Evolutionary conservation across 2,888 invertebrate species (phyloP).

Genomic region (Nematopogon swammerdamellus): DNA sequence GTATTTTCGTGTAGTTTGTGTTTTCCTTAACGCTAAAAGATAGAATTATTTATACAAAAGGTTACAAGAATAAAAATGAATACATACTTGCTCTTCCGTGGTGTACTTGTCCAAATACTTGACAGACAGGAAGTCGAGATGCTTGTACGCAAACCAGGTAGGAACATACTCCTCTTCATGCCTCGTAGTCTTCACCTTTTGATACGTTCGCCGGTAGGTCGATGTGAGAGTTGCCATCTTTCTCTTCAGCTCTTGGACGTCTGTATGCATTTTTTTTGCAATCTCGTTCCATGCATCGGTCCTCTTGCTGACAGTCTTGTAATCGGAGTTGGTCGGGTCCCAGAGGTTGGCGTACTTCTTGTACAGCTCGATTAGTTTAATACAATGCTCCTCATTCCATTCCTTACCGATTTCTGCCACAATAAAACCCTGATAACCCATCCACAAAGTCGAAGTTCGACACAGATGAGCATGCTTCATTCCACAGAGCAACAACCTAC

Average conservation of each 20-base stretch:
- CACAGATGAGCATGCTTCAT: too few relatives aligned
- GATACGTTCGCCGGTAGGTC: not conserved
- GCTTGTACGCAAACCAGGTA: not conserved
- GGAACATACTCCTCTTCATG: not conserved
- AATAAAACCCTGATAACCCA: not conserved
- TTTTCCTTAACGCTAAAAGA: too few relatives aligned
- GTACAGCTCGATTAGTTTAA: not conserved
- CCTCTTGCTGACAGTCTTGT: not conserved
- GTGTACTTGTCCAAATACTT: not conserved
- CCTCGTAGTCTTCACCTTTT: not conserved
- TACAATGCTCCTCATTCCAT: not conserved
- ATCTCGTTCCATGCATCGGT: not conserved
- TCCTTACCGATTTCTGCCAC: not conserved
- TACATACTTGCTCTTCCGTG: not conserved
- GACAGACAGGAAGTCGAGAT: not conserved
- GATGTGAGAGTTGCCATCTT: not conserved
- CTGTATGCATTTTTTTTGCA: not conserved
- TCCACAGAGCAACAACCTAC: too few relatives aligned
- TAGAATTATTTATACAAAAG: too few relatives aligned
- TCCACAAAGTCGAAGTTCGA: not conserved
- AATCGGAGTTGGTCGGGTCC: not conserved
- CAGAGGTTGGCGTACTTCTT: not conserved
- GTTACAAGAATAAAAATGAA: too few relatives aligned
- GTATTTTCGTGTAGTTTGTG: too few relatives aligned
- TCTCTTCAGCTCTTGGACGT: not conserved